phyloP scores from a whole-genome alignment of 1,140 invertebrate species.

The Trachelipus rathkii region DNA sequence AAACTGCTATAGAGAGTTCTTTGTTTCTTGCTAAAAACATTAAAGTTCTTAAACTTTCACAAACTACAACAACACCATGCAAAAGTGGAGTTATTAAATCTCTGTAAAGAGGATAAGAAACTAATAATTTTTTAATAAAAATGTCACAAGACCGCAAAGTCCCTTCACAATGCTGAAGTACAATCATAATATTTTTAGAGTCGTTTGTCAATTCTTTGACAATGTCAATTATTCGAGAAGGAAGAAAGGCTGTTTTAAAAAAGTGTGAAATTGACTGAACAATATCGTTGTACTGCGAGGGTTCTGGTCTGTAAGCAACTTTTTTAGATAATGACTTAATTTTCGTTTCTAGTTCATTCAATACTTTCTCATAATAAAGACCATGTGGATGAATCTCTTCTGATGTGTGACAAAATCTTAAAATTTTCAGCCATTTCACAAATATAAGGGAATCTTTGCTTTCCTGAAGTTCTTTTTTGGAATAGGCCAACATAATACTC shows the following conservation, averaged over 20 bases:
- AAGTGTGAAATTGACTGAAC: constrained; percentile 49
- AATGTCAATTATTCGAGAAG: constrained; percentile 14
- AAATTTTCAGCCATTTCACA: background rate
- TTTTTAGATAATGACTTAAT: constrained; percentile 43
- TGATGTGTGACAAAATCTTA: constrained; percentile 25
- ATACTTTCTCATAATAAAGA: constrained; percentile 48
- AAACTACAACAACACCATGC: constrained; percentile 32
- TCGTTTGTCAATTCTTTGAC: background rate
- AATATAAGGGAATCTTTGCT: constrained; percentile 14
- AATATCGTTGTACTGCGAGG: constrained; percentile 56
- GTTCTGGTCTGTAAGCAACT: constrained; percentile 57
- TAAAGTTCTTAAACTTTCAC: constrained; percentile 28
- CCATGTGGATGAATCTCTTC: constrained; percentile 48
- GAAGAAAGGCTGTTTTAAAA: constrained; percentile 35
- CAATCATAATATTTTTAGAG: background rate
- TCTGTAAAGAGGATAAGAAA: constrained; percentile 43
- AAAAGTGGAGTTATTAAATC: constrained; percentile 46
- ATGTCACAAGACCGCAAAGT: constrained; percentile 36
- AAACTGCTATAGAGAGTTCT: background rate
- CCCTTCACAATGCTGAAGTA: background rate
- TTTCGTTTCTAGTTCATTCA: constrained; percentile 49
- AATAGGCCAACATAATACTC: constrained; percentile 62
- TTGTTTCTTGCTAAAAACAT: background rate
- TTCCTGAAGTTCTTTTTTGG: constrained; percentile 59
- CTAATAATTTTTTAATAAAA: constrained; percentile 33